A percentile compares a stretch with the other conserved stretches of the same genome.
Evolutionary conservation across 2,113 vertebrate species (phyloP).

Genomic region (Antechinus flavipes): DNA sequence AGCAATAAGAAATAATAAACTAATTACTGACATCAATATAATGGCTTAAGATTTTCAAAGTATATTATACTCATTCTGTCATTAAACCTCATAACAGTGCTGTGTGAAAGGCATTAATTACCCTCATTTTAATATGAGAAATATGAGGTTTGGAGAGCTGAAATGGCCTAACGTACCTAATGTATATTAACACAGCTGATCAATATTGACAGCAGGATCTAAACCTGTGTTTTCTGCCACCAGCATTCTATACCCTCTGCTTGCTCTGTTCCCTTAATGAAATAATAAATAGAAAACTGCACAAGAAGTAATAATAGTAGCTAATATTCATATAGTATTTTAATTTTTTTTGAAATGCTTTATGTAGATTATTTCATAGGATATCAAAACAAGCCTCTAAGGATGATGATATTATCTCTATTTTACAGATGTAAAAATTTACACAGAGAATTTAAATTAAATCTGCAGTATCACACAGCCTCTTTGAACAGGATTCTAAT

Average conservation of each 20-base stretch:
- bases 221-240: background rate
- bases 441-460: background rate
- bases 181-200: too few relatives aligned
- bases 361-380: background rate
- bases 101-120: too few relatives aligned
- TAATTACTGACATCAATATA: background rate
- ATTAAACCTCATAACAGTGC: background rate
- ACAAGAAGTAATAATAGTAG: background rate
- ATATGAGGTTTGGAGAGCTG: too few relatives aligned
- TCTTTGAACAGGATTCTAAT: background rate
- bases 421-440: too few relatives aligned
- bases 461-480: background rate
- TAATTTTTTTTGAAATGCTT: background rate
- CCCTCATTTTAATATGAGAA: too few relatives aligned
- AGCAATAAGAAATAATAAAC: background rate
- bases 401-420: background rate
- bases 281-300: background rate
- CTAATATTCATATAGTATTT: background rate
- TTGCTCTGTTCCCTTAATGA: background rate
- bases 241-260: background rate
- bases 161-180: too few relatives aligned
- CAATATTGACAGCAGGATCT: background rate
- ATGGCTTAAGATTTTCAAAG: background rate
- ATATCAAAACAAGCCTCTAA: background rate
- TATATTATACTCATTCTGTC: too few relatives aligned